Percentiles rank a stretch among this genome's conserved stretches.
Evolutionary conservation across 2,797 vertebrate genomes (phyloP).

Genomic region (Malurus splendens): DNA sequence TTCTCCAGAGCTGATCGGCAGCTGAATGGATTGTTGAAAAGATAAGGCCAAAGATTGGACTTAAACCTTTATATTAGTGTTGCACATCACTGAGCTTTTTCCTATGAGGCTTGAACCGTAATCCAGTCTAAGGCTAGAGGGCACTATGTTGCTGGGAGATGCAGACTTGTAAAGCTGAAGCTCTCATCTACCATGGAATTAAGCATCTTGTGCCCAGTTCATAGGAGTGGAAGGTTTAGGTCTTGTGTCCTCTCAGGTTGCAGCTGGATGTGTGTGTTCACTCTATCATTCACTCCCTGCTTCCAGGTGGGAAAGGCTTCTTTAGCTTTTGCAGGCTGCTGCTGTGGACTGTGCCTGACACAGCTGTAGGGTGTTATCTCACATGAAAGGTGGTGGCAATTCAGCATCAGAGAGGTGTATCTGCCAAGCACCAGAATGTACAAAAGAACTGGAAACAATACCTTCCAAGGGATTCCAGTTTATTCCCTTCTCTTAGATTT

Average conservation of each 20-base stretch:
- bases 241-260: not conserved
- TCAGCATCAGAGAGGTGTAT: not conserved
- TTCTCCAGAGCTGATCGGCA: not conserved
- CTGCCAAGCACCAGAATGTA: not conserved
- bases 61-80: not conserved
- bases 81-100: not conserved
- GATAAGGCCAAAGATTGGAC: not conserved
- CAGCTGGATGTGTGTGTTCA: not conserved
- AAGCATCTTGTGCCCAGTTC: not conserved
- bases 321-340: not conserved
- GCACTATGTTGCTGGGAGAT: constrained; percentile 38
- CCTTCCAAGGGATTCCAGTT: not conserved
- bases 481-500: not conserved
- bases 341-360: not conserved
- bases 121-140: constrained; percentile 34
- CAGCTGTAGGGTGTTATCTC: not conserved
- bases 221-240: not conserved
- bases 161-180: not conserved
- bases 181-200: not conserved
- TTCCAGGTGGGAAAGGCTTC: not conserved
- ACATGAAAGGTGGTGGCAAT: not conserved
- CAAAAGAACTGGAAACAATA: not conserved
- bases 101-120: not conserved
- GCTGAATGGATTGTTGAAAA: not conserved
- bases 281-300: not conserved